Percentiles rank a stretch among this genome's conserved stretches.
Conservation (phyloP, 2,113 vertebrate species). For the Menura novaehollandiae region DNA sequence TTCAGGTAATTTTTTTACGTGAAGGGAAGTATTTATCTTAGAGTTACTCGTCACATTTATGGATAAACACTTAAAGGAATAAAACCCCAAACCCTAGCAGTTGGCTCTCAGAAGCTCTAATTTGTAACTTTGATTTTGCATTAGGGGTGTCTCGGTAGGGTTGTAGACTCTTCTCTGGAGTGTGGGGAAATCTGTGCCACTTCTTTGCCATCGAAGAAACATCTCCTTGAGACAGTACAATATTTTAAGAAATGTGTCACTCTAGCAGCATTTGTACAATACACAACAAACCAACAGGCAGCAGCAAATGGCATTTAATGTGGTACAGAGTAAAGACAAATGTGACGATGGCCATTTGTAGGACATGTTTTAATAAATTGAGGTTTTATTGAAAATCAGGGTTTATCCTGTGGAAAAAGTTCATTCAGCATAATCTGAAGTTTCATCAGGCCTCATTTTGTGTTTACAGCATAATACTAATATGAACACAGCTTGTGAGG, state of each 20-base stretch:
- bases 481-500: not conserved
- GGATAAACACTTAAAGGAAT: not conserved
- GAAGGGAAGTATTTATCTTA: not conserved
- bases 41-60: not conserved
- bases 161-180: not conserved
- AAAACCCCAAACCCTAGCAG: not conserved
- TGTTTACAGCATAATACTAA: not conserved
- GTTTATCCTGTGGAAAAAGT: not conserved
- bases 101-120: not conserved
- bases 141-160: not conserved
- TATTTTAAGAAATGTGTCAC: not conserved
- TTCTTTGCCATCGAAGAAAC: not conserved
- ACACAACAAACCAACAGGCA: not conserved
- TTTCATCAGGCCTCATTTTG: not conserved
- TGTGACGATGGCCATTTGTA: not conserved
- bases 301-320: not conserved
- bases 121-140: not conserved
- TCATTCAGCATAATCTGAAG: not conserved
- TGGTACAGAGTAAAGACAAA: not conserved
- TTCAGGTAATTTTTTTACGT: not conserved
- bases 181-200: not conserved
- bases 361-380: not conserved
- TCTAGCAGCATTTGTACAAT: not conserved
- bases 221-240: not conserved
- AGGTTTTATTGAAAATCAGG: not conserved